Evolutionary conservation across 2,888 invertebrate species (phyloP), one percentile per base, ranked within the genome.

Genomic region (Heterodera filipjevi): DNA sequence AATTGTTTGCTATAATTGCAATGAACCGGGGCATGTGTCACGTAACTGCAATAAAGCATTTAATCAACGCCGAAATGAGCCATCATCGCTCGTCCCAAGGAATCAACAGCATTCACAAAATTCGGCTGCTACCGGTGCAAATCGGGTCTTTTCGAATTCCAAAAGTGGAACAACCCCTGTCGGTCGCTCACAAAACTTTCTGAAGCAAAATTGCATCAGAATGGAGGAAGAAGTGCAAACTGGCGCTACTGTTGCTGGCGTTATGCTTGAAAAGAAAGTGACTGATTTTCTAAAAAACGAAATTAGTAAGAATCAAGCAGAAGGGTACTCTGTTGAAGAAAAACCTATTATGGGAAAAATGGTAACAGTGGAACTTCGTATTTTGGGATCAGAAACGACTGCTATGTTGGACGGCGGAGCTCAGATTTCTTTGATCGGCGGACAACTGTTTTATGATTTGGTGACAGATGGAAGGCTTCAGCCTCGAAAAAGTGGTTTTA

Each of bases 381-480:
- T 32, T 33, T 49, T 49, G 30, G 35, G 19, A 2, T 19, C 30
- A 3, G 3, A 27, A 32, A 53, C 71, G 6, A 71, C 71, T 16
- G 71, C 30, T 19, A 71, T 71, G 71, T 39, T 71, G 16, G 71
- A 35, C 30, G 71, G 71, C 1, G 71, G 71, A 32, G 71, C 71
- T 27, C 71, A 71, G 19, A 71, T 71, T 10, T 71, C 71, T 14
- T 5, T 71, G 32, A 19, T 71, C 16, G 30, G 33, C 35, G 46
- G 49, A 5, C 35, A 53, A 49, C 35, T 71, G 16, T 53, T 71
- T 12, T 35, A 49, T 30, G 53, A 71, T 16, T 49, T 71, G 39
- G 30, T 71, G 46, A 71, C 30, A 19, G 32, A 32, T 16, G 53
- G 53, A 19, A 53, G 35, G 53, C 16, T 71, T 14, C 5, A 32